Conservation (phyloP, 2,888 invertebrate genomes). For the Dicycla oo region DNA sequence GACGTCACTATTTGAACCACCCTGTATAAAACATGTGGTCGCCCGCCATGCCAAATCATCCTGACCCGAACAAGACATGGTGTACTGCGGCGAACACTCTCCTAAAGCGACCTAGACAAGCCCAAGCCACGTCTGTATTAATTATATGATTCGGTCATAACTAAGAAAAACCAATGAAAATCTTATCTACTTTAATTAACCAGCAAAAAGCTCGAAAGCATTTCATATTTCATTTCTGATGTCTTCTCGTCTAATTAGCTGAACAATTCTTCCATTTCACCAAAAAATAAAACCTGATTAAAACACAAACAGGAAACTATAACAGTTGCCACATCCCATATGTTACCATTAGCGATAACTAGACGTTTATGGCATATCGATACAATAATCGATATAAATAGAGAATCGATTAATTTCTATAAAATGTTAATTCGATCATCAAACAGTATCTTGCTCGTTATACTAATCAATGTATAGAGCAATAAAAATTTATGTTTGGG, state of each 20-base stretch:
- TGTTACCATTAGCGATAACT: slow-evolving; percentile 87
- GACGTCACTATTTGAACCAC: too few species aligned
- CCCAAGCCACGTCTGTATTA: too few species aligned
- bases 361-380: slow-evolving; percentile 83
- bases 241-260: slow-evolving; percentile 57
- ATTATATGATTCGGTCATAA: background rate
- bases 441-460: slow-evolving; percentile 86
- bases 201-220: background rate
- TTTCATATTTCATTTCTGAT: background rate
- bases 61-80: too few species aligned
- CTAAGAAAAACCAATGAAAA: slow-evolving; percentile 5
- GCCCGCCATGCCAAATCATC: too few species aligned
- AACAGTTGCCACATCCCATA: slow-evolving; percentile 82
- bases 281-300: slow-evolving; percentile 74
- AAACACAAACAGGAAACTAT: slow-evolving; percentile 82
- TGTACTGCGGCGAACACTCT: background rate
- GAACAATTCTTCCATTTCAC: slow-evolving; percentile 67
- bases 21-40: too few species aligned
- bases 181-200: too few species aligned
- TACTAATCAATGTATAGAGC: slow-evolving; percentile 87
- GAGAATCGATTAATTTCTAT: slow-evolving; percentile 88
- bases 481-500: slow-evolving; percentile 82
- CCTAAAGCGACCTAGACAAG: background rate
- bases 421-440: slow-evolving; percentile 88
- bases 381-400: slow-evolving; percentile 82